These are phyloP conservation scores for Dynastes hyllus DNA, from an alignment of 2,888 invertebrate genomes.

Conservation along the genomic window DNA sequence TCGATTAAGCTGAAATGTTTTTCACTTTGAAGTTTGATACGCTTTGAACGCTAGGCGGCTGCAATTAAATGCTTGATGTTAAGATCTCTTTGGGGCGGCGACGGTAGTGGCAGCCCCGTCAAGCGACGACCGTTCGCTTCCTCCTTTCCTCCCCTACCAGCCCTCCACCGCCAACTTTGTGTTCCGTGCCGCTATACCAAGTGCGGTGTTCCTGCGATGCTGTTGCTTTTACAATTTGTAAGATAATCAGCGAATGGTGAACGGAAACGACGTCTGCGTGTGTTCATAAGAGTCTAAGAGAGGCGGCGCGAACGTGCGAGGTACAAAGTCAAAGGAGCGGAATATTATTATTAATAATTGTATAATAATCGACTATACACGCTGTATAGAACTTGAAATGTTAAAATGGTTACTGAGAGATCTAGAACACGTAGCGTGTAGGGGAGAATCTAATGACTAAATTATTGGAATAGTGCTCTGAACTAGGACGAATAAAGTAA, in stretches of 20 bases:
- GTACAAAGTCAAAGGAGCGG: not conserved
- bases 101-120: constrained; percentile 42
- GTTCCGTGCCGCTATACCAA: not conserved
- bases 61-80: constrained; percentile 63
- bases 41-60: constrained; percentile 63
- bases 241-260: not conserved
- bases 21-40: constrained; percentile 67
- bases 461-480: too few relatives aligned
- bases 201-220: not conserved
- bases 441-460: too few relatives aligned
- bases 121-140: constrained; percentile 47
- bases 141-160: not conserved
- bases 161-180: not conserved
- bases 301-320: too few relatives aligned
- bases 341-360: too few relatives aligned
- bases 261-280: not conserved
- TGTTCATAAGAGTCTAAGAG: too few relatives aligned
- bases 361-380: too few relatives aligned
- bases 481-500: too few relatives aligned
- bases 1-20: constrained; percentile 68
- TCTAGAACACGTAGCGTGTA: too few relatives aligned
- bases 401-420: too few relatives aligned
- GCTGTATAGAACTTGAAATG: too few relatives aligned
- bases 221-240: constrained; percentile 25
- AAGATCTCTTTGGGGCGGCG: constrained; percentile 51